A percentile compares a stretch with the other conserved stretches of the same genome.
phyloP scores from a whole-genome alignment of 2,888 invertebrate genomes.

The Dorcus hopei region DNA sequence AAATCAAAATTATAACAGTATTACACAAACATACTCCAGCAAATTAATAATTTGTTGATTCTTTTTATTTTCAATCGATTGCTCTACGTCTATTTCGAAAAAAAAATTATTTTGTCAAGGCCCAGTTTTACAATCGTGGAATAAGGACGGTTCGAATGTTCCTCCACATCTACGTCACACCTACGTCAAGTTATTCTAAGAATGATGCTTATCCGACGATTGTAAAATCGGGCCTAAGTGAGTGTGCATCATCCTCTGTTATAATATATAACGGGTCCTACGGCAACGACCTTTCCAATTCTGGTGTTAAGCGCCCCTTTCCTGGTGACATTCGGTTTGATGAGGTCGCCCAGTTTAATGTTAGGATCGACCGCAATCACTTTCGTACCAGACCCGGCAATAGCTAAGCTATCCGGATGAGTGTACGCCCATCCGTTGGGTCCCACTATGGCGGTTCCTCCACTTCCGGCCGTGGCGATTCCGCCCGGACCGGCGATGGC shows the following conservation, averaged over 20 bases:
- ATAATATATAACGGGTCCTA: conserved; percentile 71
- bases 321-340: conserved; percentile 40
- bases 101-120: no score
- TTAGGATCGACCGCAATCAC: conserved; percentile 65
- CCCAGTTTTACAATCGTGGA: no score
- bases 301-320: conserved; percentile 46
- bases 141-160: no score
- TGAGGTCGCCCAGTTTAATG: conserved; percentile 58
- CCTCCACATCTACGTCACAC: no score
- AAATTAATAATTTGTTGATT: no score
- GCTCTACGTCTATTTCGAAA: no score
- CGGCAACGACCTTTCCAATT: conserved; percentile 69
- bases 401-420: conserved; percentile 70
- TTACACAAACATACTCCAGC: no score
- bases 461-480: conserved; percentile 74
- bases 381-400: conserved; percentile 71
- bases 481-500: conserved; percentile 82
- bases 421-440: conserved; percentile 75
- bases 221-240: no score
- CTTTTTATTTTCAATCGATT: no score
- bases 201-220: no score
- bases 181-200: no score
- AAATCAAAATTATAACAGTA: no score
- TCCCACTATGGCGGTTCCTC: conserved; percentile 77
- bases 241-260: conserved; percentile 41